Evolutionary conservation across 2,888 invertebrate genomes (phyloP).

Genomic region (Lacanobia oleracea): DNA sequence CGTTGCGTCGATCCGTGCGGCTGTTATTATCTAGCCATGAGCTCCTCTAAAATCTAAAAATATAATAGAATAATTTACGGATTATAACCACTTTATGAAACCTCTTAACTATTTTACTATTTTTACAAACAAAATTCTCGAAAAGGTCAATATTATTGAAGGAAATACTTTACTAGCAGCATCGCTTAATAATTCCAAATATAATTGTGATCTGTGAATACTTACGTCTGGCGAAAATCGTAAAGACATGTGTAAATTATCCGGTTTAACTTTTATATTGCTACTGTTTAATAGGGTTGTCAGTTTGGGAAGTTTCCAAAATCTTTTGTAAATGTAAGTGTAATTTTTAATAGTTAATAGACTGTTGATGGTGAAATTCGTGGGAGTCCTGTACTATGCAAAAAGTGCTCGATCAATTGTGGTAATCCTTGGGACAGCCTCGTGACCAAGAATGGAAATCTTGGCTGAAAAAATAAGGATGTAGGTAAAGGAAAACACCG

Average conservation of each 20-base stretch:
- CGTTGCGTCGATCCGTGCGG: too few relatives aligned
- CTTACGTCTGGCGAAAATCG: constrained; percentile 38
- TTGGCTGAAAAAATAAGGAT: too few relatives aligned
- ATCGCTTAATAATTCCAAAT: constrained; percentile 37
- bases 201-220: constrained; percentile 31
- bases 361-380: too few relatives aligned
- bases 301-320: background rate
- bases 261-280: constrained; percentile 40
- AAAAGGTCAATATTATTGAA: constrained; percentile 37
- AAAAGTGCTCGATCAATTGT: too few relatives aligned
- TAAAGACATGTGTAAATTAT: constrained; percentile 52
- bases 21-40: too few relatives aligned
- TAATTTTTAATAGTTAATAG: too few relatives aligned
- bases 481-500: too few relatives aligned
- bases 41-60: too few relatives aligned
- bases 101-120: background rate
- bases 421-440: too few relatives aligned
- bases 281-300: constrained; percentile 47
- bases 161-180: constrained; percentile 14
- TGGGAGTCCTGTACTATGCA: too few relatives aligned
- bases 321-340: too few relatives aligned
- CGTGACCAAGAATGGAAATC: too few relatives aligned
- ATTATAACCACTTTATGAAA: constrained; percentile 11
- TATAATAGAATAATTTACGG: background rate
- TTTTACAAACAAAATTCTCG: constrained; percentile 11